Base-by-base conservation (phyloP, 2,888 invertebrate genomes). In the Cryptocheilus praepositus region DNA sequence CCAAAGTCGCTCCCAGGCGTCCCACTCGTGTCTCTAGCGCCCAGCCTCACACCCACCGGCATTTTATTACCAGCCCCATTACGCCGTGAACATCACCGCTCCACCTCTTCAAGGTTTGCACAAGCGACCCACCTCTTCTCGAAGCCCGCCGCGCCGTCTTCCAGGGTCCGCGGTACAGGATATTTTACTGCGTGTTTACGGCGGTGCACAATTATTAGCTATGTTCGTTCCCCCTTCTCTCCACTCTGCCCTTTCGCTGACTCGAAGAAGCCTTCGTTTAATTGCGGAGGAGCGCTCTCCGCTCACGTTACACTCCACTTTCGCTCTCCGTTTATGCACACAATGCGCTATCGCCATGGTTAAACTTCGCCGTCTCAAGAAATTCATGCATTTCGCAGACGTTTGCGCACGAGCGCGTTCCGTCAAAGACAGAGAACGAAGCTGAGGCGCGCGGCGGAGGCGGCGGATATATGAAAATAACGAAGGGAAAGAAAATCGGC, bases 51-150 rank as follows among this genome's bases (percentile, higher is more conserved):
- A 58, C 63, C 71, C 63, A 44, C 63, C 57, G 71, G 72, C 76
- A 79, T 81, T 82, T 83, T 82, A 83, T 83, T 80, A 77, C 79
- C 67, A 61, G 64, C 65, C 75, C 81, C 77, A 79, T 83, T 81
- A 81, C 76, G 71, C 61, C 64, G 60, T 67, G 59, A 65, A 61
- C 73, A 69, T 45, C 76, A 64, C 36, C 66, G 64, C 28, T 63
- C 57, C 57, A 67, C 64, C 68, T 57, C 66, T 28, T 59, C 53
- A 59, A 63, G 54, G 68, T 61, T 69, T 62, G 62, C 72, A 58
- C 64, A 64, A 75, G 55, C 49, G 16, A 11, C 36, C 36, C 36
- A 49, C 49, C 49, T 5, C 36, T 11, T 56, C 43, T 58, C 46
- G 21, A 1, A 36, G n/a, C 21, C 21, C 8, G 5, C 44, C 21